Evolutionary conservation across 2,113 vertebrate species (phyloP).

Genomic region (Eublepharis macularius): DNA sequence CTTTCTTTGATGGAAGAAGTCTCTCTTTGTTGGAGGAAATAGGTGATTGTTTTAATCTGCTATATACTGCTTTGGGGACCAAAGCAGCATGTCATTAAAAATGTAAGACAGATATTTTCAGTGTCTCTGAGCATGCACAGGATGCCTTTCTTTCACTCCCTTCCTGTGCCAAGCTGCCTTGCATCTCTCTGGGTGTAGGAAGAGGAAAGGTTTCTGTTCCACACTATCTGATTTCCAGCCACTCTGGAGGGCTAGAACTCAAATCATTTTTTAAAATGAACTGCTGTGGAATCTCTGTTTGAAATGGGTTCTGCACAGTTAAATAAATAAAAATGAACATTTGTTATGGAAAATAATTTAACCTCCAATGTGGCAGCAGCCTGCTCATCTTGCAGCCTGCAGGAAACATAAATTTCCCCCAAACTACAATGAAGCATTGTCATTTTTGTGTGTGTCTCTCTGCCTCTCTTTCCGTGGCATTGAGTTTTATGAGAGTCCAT

Average conservation of each 20-base stretch:
- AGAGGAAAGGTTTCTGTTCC: not conserved
- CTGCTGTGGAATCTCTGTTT: not conserved
- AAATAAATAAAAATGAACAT: not conserved
- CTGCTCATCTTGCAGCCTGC: not conserved
- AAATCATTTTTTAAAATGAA: not conserved
- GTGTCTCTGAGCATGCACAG: not conserved
- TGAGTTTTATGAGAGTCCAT: slow-evolving; percentile 16
- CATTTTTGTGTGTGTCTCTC: not conserved
- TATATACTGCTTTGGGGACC: not conserved
- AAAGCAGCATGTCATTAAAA: not conserved
- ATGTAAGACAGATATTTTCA: not conserved
- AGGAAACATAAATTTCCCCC: not conserved
- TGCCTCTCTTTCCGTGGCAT: not conserved
- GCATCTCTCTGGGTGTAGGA: no score
- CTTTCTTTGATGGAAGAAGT: not conserved
- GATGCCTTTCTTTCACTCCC: not conserved
- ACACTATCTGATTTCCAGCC: no score
- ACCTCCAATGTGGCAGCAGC: not conserved
- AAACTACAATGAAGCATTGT: not conserved
- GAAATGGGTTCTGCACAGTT: not conserved
- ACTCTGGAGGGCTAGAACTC: not conserved
- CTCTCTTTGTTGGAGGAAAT: not conserved
- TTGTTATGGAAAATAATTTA: not conserved
- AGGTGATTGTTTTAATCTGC: not conserved
- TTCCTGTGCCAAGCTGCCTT: not conserved